Evolutionary conservation across 2,113 vertebrate genomes (phyloP).

Genomic region (Tyrannus savana): DNA sequence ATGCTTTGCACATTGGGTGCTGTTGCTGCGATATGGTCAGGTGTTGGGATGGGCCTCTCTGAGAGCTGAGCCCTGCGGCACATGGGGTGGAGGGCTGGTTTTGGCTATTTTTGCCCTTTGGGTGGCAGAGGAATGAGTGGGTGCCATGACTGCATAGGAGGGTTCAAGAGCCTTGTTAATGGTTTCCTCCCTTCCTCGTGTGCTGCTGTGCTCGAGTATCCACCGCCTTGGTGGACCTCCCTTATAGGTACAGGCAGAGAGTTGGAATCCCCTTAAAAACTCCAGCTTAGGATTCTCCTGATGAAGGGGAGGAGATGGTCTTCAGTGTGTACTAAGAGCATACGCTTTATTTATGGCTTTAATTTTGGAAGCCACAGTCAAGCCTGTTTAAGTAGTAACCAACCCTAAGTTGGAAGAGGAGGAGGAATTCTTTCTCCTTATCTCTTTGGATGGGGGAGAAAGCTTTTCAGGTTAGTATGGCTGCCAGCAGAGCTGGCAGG

Average conservation of each 20-base stretch:
- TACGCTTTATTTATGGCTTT: background rate
- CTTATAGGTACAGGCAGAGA: accelerated
- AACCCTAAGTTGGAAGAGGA: background rate
- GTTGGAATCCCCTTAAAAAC: background rate
- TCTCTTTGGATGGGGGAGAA: background rate
- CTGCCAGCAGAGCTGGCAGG: background rate
- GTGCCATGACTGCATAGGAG: background rate
- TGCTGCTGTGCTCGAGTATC: background rate
- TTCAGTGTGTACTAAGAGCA: background rate
- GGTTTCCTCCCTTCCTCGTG: background rate
- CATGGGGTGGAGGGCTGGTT: background rate
- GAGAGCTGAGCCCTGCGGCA: accelerated
- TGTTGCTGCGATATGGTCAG: background rate
- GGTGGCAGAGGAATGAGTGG: background rate
- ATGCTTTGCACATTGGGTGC: accelerated
- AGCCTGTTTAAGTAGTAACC: background rate
- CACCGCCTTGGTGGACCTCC: accelerated
- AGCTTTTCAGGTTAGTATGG: background rate
- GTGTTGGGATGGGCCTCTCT: background rate
- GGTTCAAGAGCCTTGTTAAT: background rate
- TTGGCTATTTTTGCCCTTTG: background rate
- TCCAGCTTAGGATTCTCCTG: background rate
- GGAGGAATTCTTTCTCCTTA: background rate
- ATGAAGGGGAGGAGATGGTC: background rate
- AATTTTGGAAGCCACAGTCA: background rate